Evolutionary conservation across 1,140 invertebrate genomes (phyloP).

Genomic region (Drosophila tropicalis): DNA sequence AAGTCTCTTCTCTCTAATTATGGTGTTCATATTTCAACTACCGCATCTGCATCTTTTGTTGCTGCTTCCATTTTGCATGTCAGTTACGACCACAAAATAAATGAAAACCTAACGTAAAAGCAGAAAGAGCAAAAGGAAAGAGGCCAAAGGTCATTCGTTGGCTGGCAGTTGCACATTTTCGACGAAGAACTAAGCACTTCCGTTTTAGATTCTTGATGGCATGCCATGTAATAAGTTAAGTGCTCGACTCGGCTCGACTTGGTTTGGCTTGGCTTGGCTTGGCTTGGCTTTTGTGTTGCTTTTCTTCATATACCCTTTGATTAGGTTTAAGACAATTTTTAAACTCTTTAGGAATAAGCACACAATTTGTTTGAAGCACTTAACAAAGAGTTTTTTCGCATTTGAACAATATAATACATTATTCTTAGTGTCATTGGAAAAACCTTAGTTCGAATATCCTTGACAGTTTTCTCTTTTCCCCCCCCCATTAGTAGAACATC

Average conservation of each 20-base stretch:
- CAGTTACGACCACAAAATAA: background rate
- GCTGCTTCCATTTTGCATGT: background rate
- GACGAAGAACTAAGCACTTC: conserved; percentile 76
- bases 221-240: conserved; percentile 80
- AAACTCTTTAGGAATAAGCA: too few species aligned
- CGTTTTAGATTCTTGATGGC: conserved; percentile 39
- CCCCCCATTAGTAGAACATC: too few species aligned
- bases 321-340: background rate
- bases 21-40: conserved; percentile 7
- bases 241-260: conserved; percentile 54
- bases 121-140: background rate
- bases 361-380: too few species aligned
- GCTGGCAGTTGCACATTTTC: conserved; percentile 64
- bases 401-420: background rate
- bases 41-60: background rate
- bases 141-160: conserved; percentile 31
- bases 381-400: too few species aligned
- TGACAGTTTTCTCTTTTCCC: too few species aligned
- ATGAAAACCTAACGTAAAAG: background rate
- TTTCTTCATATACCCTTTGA: conserved; percentile 22
- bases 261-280: background rate
- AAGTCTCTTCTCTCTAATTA: background rate
- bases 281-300: conserved; percentile 60
- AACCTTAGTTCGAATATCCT: too few species aligned
- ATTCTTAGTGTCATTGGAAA: too few species aligned